Evolutionary conservation across 2,797 vertebrate species (phyloP).

Genomic region (Novumbra hubbsi): DNA sequence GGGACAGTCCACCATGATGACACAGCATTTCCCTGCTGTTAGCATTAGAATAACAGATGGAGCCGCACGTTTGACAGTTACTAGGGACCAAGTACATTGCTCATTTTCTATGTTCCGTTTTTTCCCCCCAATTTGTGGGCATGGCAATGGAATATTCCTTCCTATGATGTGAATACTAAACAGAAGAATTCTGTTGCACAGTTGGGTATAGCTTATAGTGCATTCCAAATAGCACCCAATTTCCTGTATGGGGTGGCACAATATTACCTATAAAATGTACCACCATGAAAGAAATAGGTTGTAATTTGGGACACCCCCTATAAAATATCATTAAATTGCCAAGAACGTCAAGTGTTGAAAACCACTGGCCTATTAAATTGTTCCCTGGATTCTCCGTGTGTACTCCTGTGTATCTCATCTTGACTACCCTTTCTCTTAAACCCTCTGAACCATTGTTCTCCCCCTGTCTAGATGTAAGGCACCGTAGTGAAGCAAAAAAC

Average conservation of each 20-base stretch:
- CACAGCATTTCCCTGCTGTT: constrained; percentile 44
- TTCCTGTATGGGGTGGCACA: neutral
- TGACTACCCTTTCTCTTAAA: neutral
- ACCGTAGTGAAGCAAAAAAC: constrained; percentile 24
- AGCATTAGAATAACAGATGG: constrained; percentile 52
- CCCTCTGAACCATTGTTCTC: neutral
- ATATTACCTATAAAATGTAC: neutral
- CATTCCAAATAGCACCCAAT: neutral
- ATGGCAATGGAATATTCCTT: too few relatives aligned
- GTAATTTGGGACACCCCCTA: neutral
- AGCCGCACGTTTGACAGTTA: constrained; percentile 9
- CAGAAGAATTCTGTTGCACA: too few relatives aligned
- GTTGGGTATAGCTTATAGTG: too few relatives aligned
- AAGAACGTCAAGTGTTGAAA: neutral
- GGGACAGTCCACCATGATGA: constrained; percentile 48
- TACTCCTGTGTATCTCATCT: neutral
- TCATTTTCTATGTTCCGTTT: too few relatives aligned
- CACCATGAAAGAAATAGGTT: neutral
- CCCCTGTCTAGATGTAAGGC: constrained; percentile 5
- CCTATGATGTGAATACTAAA: too few relatives aligned
- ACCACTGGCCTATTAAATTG: neutral
- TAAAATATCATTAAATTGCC: neutral
- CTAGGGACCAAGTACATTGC: neutral
- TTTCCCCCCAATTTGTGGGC: too few relatives aligned
- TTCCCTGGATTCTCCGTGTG: neutral